A percentile compares a stretch with the other conserved stretches of the same genome.
phyloP scores from a whole-genome alignment of 2,797 vertebrate genomes.

The Ficedula albicollis region DNA sequence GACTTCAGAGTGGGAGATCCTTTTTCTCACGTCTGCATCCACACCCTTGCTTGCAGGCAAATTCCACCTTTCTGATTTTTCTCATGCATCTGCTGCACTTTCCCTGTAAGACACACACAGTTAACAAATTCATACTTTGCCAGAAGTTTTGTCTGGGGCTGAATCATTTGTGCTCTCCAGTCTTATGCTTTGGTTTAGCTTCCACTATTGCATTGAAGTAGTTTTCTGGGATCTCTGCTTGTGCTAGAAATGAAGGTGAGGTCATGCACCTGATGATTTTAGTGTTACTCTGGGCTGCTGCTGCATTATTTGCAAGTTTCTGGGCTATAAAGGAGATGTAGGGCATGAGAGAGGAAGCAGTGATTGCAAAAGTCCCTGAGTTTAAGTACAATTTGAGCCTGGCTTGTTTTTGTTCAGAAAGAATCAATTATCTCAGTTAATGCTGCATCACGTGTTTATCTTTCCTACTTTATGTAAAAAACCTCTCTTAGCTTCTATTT shows the following conservation, averaged over 20 bases:
- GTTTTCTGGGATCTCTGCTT: neutral
- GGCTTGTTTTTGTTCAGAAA: neutral
- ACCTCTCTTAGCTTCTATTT: neutral
- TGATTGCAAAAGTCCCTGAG: neutral
- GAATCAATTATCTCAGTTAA: neutral
- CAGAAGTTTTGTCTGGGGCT: neutral
- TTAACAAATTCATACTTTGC: neutral
- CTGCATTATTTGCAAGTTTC: neutral
- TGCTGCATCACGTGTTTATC: neutral
- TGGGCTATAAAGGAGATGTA: neutral
- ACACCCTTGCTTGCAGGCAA: rapidly evolving
- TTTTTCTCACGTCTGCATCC: neutral
- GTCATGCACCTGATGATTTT: neutral
- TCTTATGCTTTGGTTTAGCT: neutral
- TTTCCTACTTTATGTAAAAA: neutral
- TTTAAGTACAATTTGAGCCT: neutral
- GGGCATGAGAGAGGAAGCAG: neutral
- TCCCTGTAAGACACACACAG: neutral
- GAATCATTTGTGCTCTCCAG: neutral
- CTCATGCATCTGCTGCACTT: neutral
- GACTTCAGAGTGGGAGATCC: neutral
- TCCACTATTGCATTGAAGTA: neutral
- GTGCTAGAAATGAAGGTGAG: neutral
- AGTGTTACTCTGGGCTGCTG: neutral
- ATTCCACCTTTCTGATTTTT: neutral